A percentile compares a stretch with the other conserved stretches of the same genome.
phyloP scores from a whole-genome alignment of 2,888 invertebrate genomes.

The Conus canariensis region DNA sequence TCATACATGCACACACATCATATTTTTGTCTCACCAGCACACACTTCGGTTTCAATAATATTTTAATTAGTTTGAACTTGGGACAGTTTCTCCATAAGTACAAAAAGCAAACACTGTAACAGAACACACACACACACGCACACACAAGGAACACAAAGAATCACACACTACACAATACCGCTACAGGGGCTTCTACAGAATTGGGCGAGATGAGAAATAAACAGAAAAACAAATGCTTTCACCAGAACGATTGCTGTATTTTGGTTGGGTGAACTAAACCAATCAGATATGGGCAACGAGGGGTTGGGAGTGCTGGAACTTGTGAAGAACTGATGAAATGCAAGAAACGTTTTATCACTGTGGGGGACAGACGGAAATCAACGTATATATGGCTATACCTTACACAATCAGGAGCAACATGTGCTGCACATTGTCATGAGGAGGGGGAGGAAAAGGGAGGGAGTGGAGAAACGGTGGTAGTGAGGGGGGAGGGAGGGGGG shows the following conservation, averaged over 20 bases:
- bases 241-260: too few species aligned
- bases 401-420: too few species aligned
- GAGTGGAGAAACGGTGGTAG: neutral
- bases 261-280: too few species aligned
- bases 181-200: neutral
- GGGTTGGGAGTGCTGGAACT: too few species aligned
- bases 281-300: too few species aligned
- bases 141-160: neutral
- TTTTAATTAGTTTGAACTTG: slow-evolving; percentile 5
- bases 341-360: too few species aligned
- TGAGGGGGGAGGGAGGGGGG: neutral
- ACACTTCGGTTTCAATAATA: neutral
- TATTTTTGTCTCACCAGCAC: neutral
- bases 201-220: neutral
- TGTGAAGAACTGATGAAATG: too few species aligned
- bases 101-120: slow-evolving; percentile 4
- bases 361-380: too few species aligned
- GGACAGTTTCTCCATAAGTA: slow-evolving; percentile 2
- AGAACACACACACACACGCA: slow-evolving; percentile 6
- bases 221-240: neutral
- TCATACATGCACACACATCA: neutral
- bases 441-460: neutral
- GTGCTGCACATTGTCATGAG: neutral
- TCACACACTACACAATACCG: neutral
- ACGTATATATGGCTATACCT: too few species aligned